Conservation (phyloP, 2,113 vertebrate genomes). For the Cephalopterus ornatus region DNA sequence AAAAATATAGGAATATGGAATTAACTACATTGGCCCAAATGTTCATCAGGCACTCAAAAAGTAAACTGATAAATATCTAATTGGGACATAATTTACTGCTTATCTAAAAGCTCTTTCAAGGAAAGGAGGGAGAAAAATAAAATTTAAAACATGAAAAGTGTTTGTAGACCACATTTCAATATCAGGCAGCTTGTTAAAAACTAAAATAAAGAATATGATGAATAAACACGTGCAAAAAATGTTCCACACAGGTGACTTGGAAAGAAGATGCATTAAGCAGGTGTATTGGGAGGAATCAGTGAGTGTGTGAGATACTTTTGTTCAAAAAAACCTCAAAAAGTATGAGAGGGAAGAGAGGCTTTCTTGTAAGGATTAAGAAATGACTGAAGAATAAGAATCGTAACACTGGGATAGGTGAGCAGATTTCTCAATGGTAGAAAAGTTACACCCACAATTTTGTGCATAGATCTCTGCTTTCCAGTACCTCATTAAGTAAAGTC, state of each 20-base stretch:
- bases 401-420: background rate
- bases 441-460: background rate
- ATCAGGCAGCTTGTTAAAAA: background rate
- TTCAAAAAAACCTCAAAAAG: background rate
- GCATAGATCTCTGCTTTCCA: background rate
- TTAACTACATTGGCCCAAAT: background rate
- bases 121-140: background rate
- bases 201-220: background rate
- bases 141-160: background rate
- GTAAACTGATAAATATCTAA: background rate
- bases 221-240: background rate
- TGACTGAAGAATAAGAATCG: background rate
- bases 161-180: background rate
- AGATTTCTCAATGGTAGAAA: background rate
- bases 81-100: background rate
- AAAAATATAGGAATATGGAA: background rate
- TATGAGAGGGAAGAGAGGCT: background rate
- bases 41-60: background rate
- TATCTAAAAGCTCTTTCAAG: background rate
- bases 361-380: background rate
- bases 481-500: background rate
- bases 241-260: too few species aligned
- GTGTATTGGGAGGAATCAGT: background rate
- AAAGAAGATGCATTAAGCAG: too few species aligned
- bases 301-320: background rate